Base-by-base conservation (phyloP, 2,797 vertebrate species). In the Loris lydekkerianus region DNA sequence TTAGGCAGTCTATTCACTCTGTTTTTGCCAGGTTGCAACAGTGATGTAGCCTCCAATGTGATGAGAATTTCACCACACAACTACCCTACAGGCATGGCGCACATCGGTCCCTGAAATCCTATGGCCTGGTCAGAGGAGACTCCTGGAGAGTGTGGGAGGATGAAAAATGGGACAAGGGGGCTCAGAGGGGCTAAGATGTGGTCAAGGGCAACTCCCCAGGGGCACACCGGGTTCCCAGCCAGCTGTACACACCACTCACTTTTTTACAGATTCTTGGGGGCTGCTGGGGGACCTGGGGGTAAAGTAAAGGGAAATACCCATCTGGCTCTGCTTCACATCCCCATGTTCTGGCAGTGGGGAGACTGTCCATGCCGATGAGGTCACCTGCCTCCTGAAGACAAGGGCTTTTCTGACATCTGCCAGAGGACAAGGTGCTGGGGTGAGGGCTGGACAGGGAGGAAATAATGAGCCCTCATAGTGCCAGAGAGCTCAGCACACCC, bases 301-400 rank as follows among this genome's bases (percentile, higher is more conserved):
- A 10, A 1, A 17, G 27, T 23, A 15, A 10, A 27, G 25, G 56
- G 8, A 49, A 72, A 15, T 49, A 86, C 15, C 46, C 49, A 53
- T 25, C 21, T 25, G 31, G 15, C 49, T 56, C 23, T 27, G 27
- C 72, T 80, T 83, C 69, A 56, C 18, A 6, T 20, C 10, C 7
- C 14, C 20, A 43, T 37, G 10, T 76, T 69, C 34, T 29, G n/a
- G 46, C 67, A 10, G 0, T 13, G 29, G 8, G 11, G 17, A 92
- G 80, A 18, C 13, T 27, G 29, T 17, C 23, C 10, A 27, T 2
- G 2, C 4, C 0, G 9, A 43, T 15, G 9, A 23, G 61, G 13
- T 89, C 80, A 77, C 15, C 70, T 18, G 1, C 27, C 27, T 61
- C 11, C 46, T 82, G 58, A 63, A 46, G 37, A 65, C 23, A 18